A percentile compares a stretch with the other conserved stretches of the same genome.
Conservation (phyloP, 2,888 invertebrate genomes). For the Drosophila niveifrons region DNA sequence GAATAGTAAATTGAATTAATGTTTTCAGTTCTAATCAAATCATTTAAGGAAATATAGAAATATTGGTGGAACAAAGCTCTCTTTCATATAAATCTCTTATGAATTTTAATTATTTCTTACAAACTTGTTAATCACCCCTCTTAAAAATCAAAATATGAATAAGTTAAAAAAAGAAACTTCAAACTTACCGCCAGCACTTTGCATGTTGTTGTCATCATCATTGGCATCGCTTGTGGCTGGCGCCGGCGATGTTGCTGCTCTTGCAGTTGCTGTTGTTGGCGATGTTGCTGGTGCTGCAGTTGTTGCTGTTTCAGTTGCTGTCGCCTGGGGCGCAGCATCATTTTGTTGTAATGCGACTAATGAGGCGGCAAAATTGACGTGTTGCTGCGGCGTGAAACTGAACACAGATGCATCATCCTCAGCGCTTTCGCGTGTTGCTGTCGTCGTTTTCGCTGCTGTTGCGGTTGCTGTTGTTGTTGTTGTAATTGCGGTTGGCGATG, state of each 20-base stretch:
- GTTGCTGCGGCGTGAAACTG: conserved; percentile 69
- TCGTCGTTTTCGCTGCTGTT: conserved; percentile 19
- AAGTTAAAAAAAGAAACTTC: conserved; percentile 46
- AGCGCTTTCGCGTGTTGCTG: conserved; percentile 14
- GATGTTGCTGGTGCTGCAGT: conserved; percentile 41
- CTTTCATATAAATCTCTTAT: not conserved
- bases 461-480: conserved; percentile 21
- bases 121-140: conserved; percentile 21
- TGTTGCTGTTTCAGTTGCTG: conserved; percentile 49
- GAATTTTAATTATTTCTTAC: not conserved
- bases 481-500: conserved; percentile 25
- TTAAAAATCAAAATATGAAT: conserved; percentile 10
- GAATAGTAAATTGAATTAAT: too few species aligned
- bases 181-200: conserved; percentile 77
- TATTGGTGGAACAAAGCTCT: not conserved
- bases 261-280: conserved; percentile 29
- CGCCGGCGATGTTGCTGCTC: conserved; percentile 59
- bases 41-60: too few species aligned
- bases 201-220: conserved; percentile 66
- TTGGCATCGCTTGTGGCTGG: conserved; percentile 63
- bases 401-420: conserved; percentile 51
- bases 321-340: conserved; percentile 74
- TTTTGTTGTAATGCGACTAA: conserved; percentile 79
- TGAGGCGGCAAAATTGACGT: conserved; percentile 80
- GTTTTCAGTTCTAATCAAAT: too few species aligned